Conservation (phyloP, 2,113 vertebrate species). For the Hyperopisus bebe region DNA sequence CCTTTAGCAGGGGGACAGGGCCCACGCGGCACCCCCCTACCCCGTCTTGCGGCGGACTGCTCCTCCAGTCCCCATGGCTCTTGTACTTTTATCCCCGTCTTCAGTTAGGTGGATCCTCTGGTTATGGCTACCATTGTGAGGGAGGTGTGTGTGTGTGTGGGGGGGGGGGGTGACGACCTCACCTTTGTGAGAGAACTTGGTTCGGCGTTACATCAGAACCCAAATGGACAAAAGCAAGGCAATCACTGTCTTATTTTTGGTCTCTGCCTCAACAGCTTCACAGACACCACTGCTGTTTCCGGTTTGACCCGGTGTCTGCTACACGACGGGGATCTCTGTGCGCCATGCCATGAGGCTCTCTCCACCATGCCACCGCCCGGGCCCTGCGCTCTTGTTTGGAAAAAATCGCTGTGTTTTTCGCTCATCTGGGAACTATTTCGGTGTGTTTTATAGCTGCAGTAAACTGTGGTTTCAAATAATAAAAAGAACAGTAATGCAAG, state of each 20-base stretch:
- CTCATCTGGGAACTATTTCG: slow-evolving; percentile 3
- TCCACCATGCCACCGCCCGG: background rate
- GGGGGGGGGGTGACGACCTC: background rate
- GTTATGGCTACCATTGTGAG: background rate
- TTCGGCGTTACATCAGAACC: background rate
- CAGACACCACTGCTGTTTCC: background rate
- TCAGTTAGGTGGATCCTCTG: background rate
- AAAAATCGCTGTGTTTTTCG: background rate
- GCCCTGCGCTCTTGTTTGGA: background rate
- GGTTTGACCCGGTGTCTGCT: background rate
- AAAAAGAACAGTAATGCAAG: background rate
- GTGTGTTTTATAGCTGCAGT: background rate
- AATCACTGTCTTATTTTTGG: background rate
- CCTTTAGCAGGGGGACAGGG: slow-evolving; percentile 29
- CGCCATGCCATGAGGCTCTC: background rate
- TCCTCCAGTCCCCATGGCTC: background rate
- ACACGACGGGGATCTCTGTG: background rate
- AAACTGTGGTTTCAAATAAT: background rate
- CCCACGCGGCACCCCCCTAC: slow-evolving; percentile 54
- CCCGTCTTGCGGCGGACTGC: background rate
- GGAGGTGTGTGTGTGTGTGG: no score
- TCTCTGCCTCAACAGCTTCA: no score
- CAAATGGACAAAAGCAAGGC: background rate
- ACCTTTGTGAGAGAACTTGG: background rate
- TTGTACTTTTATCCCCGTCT: background rate